Percentiles rank a stretch among this genome's conserved stretches.
Evolutionary conservation across 2,888 invertebrate genomes (phyloP).

Genomic region (Crepidodera aurea): DNA sequence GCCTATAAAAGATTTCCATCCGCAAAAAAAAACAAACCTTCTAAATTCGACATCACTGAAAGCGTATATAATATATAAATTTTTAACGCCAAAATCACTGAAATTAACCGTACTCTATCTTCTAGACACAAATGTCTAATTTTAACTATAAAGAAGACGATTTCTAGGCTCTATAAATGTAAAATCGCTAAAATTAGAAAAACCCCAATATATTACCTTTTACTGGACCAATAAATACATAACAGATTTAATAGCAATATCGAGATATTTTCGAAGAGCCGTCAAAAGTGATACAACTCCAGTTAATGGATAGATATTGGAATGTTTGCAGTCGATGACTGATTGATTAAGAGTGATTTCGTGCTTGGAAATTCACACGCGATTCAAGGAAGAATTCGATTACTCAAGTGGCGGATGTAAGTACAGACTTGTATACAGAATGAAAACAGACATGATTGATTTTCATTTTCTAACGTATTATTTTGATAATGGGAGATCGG

Average conservation of each 20-base stretch:
- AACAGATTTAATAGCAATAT: not conserved
- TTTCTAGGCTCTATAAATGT: no score
- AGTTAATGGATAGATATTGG: conserved; percentile 49
- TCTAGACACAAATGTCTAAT: no score
- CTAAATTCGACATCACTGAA: no score
- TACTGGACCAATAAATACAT: no score
- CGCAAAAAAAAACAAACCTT: no score
- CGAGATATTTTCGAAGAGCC: conserved; percentile 3
- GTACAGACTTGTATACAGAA: conserved; percentile 39
- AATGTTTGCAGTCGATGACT: conserved; percentile 46
- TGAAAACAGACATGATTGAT: conserved; percentile 34
- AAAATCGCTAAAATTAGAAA: no score
- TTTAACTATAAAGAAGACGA: no score
- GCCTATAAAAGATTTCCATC: no score
- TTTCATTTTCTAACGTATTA: conserved; percentile 34
- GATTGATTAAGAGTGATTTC: conserved; percentile 53
- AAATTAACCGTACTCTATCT: no score
- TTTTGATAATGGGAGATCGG: conserved; percentile 32
- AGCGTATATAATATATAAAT: no score
- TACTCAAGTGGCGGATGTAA: conserved; percentile 52
- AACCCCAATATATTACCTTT: no score
- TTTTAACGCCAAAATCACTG: no score
- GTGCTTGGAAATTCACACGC: conserved; percentile 39
- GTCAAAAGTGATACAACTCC: conserved; percentile 39
- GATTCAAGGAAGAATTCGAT: conserved; percentile 38